These are phyloP conservation scores for Zootoca vivipara DNA, from an alignment of 2,113 vertebrate species.

Conservation along the genomic window DNA sequence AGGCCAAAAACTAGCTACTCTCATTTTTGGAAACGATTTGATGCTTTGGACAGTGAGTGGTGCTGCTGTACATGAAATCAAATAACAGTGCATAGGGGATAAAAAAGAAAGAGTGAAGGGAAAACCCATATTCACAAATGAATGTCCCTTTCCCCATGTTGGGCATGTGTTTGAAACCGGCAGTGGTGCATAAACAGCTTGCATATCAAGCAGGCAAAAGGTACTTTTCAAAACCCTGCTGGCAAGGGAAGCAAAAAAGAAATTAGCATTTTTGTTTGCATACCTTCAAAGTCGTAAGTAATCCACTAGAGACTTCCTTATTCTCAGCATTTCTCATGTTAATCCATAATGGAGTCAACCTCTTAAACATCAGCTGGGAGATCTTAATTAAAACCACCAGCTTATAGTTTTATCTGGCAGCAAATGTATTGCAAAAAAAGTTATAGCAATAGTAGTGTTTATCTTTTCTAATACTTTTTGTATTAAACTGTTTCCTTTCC, in stretches of 20 bases:
- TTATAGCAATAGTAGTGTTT: neutral
- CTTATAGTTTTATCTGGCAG: neutral
- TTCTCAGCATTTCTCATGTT: conserved; percentile 20
- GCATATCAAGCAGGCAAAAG: conserved; percentile 2
- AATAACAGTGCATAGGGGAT: neutral
- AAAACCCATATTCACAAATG: conserved; percentile 22
- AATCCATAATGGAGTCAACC: conserved; percentile 8
- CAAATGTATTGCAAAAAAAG: neutral
- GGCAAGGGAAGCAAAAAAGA: neutral
- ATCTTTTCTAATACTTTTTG: neutral
- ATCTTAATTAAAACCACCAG: conserved; percentile 28
- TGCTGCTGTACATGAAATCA: conserved; percentile 45
- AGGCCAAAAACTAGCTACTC: neutral
- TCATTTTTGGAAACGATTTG: conserved; percentile 29
- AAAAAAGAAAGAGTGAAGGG: neutral
- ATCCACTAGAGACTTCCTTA: neutral
- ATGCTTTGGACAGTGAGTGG: conserved; percentile 39
- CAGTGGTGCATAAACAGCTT: neutral
- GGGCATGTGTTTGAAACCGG: conserved; percentile 8
- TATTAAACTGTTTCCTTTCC: neutral
- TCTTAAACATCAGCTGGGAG: neutral
- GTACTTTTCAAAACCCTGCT: conserved; percentile 5
- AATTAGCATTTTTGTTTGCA: conserved; percentile 5
- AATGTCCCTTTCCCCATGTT: neutral
- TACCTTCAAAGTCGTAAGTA: conserved; percentile 10